Base-by-base conservation (phyloP, 2,797 vertebrate genomes). In the Sebastes paucispinis region DNA sequence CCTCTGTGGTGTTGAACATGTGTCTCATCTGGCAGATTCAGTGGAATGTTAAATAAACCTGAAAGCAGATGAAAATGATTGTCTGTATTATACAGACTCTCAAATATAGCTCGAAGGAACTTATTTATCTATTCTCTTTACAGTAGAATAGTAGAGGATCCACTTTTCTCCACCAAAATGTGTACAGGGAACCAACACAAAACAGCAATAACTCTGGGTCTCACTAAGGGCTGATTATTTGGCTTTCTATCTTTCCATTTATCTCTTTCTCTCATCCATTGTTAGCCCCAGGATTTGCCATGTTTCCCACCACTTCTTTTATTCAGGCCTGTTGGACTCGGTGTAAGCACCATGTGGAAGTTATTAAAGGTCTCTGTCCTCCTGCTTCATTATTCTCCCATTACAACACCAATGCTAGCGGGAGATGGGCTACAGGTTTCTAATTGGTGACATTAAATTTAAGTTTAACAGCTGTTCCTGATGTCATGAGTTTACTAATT, bases 31-130 rank as follows among this genome's bases (percentile, higher is more conserved):
- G n/a, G 9, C 58, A 36, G 64, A 34, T 29, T 75, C 59, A 36
- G 52, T 62, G 54, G 80, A 87, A 85, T 83, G 69, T 57, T 29
- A 68, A 69, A 73, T 82, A 50, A 62, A 86, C 59, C 14, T 27
- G 58, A 52, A 57, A 47, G 47, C 87, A 89, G 69, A 83, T 85
- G 85, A 79, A 86, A 52, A 29, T 36, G 1, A 79, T 86, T 90
- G 82, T 73, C 25, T 25, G 8, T 47, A 18, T 0, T 43, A 18
- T 50, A 20, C 47, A 50, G 18, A 50, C 47, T 47, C 24, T 47
- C 36, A 47, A 47, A 50, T 50, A 31, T 34, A 52, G 27, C 39
- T 52, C 1, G 7, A 68, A 67, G 4, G 36, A 20, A 2, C 14
- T 50, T 52, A 2, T 70, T 62, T 39, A 31, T 57, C 20, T 29